Percentiles rank a stretch among this genome's conserved stretches.
Evolutionary conservation across 2,113 vertebrate genomes (phyloP).

Genomic region (Pseudolaguvia tuberculata): DNA sequence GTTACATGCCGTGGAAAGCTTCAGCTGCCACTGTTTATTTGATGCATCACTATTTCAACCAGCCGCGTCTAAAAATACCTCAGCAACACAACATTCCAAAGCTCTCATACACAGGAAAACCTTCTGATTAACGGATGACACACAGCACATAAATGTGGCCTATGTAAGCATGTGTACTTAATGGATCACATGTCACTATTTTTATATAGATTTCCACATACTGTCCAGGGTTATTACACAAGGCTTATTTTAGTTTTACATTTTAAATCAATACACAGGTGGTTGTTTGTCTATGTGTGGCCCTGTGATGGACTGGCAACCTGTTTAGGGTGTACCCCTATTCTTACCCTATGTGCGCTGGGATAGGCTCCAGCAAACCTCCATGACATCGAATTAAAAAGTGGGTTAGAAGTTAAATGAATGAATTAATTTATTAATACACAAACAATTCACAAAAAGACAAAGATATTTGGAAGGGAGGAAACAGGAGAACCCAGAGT

Average conservation of each 20-base stretch:
- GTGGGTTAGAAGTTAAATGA: no score
- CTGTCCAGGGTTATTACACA: not conserved
- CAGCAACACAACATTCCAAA: slow-evolving; percentile 77
- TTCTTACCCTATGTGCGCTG: no score
- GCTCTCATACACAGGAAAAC: slow-evolving; percentile 56
- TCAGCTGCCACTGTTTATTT: slow-evolving; percentile 69
- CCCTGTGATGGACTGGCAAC: no score
- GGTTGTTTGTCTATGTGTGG: no score
- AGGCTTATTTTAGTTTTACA: not conserved
- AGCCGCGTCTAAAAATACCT: slow-evolving; percentile 82
- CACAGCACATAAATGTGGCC: no score
- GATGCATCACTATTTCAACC: slow-evolving; percentile 79
- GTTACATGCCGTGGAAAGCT: slow-evolving; percentile 64
- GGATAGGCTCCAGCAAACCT: no score
- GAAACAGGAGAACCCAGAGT: no score
- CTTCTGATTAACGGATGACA: slow-evolving; percentile 1
- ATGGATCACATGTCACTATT: not conserved
- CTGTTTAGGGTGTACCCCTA: no score
- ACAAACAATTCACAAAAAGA: no score
- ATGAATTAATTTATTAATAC: no score
- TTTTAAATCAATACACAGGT: slow-evolving; percentile 7
- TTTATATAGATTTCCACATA: not conserved
- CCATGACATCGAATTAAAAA: no score
- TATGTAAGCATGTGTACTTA: not conserved
- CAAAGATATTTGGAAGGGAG: no score